These are phyloP conservation scores for Microtus montanus DNA, from an alignment of 2,113 vertebrate genomes.

Conservation along the genomic window DNA sequence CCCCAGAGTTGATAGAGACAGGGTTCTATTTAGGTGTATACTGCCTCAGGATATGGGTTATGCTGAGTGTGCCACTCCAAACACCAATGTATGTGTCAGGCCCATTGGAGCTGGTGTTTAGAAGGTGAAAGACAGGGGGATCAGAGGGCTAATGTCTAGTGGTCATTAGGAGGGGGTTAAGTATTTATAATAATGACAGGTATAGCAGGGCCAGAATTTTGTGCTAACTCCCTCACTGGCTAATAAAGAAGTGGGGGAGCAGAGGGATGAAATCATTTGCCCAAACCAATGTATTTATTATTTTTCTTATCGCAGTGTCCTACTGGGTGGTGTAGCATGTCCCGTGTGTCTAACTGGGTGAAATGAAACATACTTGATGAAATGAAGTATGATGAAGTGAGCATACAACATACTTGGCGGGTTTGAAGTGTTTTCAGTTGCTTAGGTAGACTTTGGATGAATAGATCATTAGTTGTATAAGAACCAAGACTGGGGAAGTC, in stretches of 20 bases:
- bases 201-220: not conserved
- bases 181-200: not conserved
- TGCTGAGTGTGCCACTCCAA: not conserved
- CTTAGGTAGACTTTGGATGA: constrained; percentile 26
- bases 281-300: not conserved
- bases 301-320: not conserved
- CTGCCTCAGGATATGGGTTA: not conserved
- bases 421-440: not conserved
- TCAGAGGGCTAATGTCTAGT: not conserved
- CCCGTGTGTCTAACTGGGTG: not conserved
- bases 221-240: not conserved
- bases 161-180: not conserved
- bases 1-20: not conserved
- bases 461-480: constrained; percentile 16
- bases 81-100: not conserved
- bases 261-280: not conserved
- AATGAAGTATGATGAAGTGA: not conserved
- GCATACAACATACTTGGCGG: not conserved
- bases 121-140: not conserved
- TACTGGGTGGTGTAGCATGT: not conserved
- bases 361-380: not conserved
- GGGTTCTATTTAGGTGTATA: not conserved
- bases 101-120: not conserved
- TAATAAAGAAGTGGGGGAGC: not conserved
- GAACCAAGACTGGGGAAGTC: not conserved